Conservation (phyloP, 2,888 invertebrate genomes). For the Drosophila kanekoi region DNA sequence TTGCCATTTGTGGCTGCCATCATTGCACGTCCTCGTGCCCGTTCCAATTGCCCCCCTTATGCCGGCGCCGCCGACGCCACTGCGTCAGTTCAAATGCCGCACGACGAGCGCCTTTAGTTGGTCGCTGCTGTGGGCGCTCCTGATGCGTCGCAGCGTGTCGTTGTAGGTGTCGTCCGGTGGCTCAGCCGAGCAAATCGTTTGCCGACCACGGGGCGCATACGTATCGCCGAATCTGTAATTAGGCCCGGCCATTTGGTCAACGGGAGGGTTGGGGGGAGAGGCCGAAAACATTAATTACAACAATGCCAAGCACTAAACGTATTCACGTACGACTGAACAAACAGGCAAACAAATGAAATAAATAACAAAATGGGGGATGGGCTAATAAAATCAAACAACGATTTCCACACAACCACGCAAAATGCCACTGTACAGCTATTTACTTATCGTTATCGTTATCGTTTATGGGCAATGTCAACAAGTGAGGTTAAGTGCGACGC, state of each 20-base stretch:
- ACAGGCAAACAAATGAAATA: slow-evolving; percentile 23
- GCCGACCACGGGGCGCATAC: slow-evolving; percentile 69
- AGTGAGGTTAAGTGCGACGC: slow-evolving; percentile 50
- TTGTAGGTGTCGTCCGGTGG: slow-evolving; percentile 72
- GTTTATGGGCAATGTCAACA: slow-evolving; percentile 54
- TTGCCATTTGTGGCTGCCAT: slow-evolving; percentile 4
- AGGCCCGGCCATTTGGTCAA: slow-evolving; percentile 39
- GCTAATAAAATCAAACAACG: slow-evolving; percentile 51
- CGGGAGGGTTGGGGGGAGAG: no score
- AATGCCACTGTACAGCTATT: slow-evolving; percentile 28
- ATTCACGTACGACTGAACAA: slow-evolving; percentile 31
- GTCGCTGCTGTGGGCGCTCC: slow-evolving; percentile 65
- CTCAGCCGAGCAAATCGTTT: slow-evolving; percentile 71
- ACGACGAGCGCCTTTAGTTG: slow-evolving; percentile 72
- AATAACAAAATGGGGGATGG: slow-evolving; percentile 13
- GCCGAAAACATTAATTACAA: slow-evolving; percentile 74
- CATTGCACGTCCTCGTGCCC: slow-evolving; percentile 27
- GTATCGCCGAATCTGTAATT: slow-evolving; percentile 79
- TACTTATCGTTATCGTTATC: slow-evolving; percentile 62
- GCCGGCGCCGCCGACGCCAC: background rate
- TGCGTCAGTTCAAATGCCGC: slow-evolving; percentile 58
- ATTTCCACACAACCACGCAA: slow-evolving; percentile 18
- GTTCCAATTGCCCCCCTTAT: slow-evolving; percentile 7
- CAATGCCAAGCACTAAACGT: slow-evolving; percentile 52
- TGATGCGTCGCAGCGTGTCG: slow-evolving; percentile 79